Evolutionary conservation across 2,113 vertebrate genomes (phyloP), one percentile per base, ranked within the genome.

Genomic region (Tachycineta bicolor): DNA sequence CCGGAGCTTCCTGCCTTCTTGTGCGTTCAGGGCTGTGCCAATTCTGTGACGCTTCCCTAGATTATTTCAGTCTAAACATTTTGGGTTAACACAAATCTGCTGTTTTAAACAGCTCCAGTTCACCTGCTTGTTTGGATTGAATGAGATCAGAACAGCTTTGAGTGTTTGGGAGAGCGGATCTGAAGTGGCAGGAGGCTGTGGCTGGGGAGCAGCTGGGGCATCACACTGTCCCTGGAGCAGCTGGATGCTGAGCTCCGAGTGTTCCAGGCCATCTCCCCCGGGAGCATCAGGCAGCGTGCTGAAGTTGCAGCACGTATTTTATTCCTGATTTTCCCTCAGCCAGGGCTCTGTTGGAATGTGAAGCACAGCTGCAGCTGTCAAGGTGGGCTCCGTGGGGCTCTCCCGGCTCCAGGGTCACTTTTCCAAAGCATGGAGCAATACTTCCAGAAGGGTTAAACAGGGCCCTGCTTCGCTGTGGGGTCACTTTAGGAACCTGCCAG

Each of bases 21-120:
- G 78, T 74, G 69, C 82, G 84, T 84, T 64, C 52, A 12, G 79
- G n/a, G 37, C 87, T 86, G 37, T 80, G 93, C 93, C 96, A 83
- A 18, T 59, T 77, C 9, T 34, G 63, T 88, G 93, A 90, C 5
- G 17, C 52, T 89, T 74, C 73, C 55, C 12, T 19, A 19, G 89
- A 53, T 75, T 80, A 58, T 69, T 92, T 90, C 80, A 91, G 89
- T 94, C 86, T 52, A 80, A 94, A 94, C 83, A 53, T 86, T 90
- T 92, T 49, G 83, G 59, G 59, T 86, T 76, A 88, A 89, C n/a
- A 14, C 31, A 52, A 29, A 88, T 76, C 41, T 80, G 94, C 83
- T 88, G 76, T 52, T 92, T 56, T 56, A 75, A 92, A 94, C 83
- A 86, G 89, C 83, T 88, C 75, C 28, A 47, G 49, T 60, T 90